Base-by-base conservation (phyloP, 2,113 vertebrate genomes). In the Thalassoma bifasciatum region DNA sequence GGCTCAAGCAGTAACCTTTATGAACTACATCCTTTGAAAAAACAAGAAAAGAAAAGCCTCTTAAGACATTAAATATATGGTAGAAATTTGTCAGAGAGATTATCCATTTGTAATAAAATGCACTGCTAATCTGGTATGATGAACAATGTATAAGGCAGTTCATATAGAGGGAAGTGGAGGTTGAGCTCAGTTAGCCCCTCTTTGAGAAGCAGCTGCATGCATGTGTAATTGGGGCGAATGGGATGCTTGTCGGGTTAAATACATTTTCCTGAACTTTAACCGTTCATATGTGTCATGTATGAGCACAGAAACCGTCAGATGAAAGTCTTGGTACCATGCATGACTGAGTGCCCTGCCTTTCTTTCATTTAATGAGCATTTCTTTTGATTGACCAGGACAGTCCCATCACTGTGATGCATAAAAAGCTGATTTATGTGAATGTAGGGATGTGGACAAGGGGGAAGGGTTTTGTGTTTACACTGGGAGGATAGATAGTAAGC, bases 71-170 rank as follows among this genome's bases (percentile, higher is more conserved):
- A 49, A 7, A 24, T 44, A n/a, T 10, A 8, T 8, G 5, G 12
- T 21, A 46, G 50, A 44, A 36, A 19, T 42, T 42, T 65, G 61
- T 53, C 34, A 42, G 13, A 56, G 49, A 16, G n/a, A 73, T 68
- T 44, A 21, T 7, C 36, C 24, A 24, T 51, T n/a, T 40, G 36
- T 2, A 22, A 58, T 30, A 19, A 14, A 52, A 26, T 51, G 10
- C 24, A 17, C n/a, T 66, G 26, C 53, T 37, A 75, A 67, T 61
- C 19, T 36, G 47, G 17, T 68, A 47, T 72, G 17, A 72, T 53
- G 22, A 66, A 60, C 46, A 40, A 57, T 3, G 38, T 38, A 22
- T 24, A 47, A 47, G 17, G 46, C n/a, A 8, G 37, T 10, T 7
- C 37, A 38, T 12, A 21, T 22, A 50, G 26, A 46, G 2, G 36